Percentiles rank a stretch among this genome's conserved stretches.
Evolutionary conservation across 2,888 invertebrate genomes (phyloP).

Genomic region (Fragum whitleyi): DNA sequence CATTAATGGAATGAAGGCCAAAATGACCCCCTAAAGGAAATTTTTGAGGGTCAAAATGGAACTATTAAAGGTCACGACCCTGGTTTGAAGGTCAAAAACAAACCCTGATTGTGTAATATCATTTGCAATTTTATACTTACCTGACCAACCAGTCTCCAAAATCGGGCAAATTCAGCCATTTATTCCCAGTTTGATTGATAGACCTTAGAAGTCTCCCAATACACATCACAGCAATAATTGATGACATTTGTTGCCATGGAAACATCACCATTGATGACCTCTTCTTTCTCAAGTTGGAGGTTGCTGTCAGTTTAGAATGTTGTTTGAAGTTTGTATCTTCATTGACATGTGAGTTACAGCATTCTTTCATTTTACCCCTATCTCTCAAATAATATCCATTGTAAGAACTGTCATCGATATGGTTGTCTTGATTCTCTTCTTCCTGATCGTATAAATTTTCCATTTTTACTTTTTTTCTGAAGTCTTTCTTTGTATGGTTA

Average conservation of each 20-base stretch:
- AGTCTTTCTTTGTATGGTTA: too few relatives aligned
- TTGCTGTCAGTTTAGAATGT: background rate
- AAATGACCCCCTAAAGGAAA: too few relatives aligned
- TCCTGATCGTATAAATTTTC: background rate
- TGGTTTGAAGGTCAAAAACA: too few relatives aligned
- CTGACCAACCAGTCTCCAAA: constrained; percentile 86
- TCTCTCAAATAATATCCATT: constrained; percentile 15
- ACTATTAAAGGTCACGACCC: too few relatives aligned
- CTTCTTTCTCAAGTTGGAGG: background rate
- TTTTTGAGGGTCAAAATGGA: too few relatives aligned
- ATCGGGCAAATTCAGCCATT: constrained; percentile 92
- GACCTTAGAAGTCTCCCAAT: constrained; percentile 89
- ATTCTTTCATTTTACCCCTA: background rate
- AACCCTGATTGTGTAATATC: too few relatives aligned
- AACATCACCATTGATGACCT: constrained; percentile 2
- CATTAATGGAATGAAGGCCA: too few relatives aligned
- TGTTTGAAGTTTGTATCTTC: background rate
- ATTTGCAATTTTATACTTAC: too few relatives aligned
- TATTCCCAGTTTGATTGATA: constrained; percentile 95
- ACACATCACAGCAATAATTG: constrained; percentile 59
- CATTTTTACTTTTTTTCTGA: background rate
- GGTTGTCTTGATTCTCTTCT: background rate
- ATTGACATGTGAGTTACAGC: background rate
- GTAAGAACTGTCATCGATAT: background rate
- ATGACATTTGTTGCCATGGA: constrained; percentile 51